phyloP scores from a whole-genome alignment of 2,113 vertebrate genomes.

The Crotophaga sulcirostris region DNA sequence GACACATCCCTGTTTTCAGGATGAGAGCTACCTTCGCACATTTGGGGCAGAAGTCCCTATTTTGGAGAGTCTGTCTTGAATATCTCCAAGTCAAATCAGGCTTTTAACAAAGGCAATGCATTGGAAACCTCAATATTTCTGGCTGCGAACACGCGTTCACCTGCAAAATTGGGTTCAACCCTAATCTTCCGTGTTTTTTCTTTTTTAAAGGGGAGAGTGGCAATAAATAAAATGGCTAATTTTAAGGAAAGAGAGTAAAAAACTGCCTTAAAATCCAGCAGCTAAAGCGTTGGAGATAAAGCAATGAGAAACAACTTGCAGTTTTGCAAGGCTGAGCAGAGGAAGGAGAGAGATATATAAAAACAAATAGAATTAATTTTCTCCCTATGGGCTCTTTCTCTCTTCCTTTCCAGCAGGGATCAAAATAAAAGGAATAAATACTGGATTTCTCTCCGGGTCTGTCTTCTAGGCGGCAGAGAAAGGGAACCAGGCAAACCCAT shows the following conservation, averaged over 20 bases:
- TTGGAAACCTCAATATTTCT: rapidly evolving
- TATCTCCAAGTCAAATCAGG: rapidly evolving
- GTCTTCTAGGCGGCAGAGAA: neutral
- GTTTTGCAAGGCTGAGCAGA: neutral
- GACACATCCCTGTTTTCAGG: neutral
- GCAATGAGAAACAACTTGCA: neutral
- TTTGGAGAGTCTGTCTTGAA: neutral
- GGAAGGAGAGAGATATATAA: too few species aligned
- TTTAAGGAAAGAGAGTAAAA: neutral
- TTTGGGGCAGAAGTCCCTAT: neutral
- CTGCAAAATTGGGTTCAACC: neutral
- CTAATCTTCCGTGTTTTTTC: too few species aligned
- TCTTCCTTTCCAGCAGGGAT: neutral
- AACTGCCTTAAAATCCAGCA: neutral
- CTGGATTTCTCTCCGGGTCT: neutral
- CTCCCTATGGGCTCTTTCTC: neutral
- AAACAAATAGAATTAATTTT: neutral
- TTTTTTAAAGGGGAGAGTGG: neutral
- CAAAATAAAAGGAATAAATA: neutral
- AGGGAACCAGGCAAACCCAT: neutral
- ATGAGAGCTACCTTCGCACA: rapidly evolving
- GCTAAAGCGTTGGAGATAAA: neutral
- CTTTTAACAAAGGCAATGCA: rapidly evolving
- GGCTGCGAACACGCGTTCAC: neutral
- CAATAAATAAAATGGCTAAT: neutral